Base-by-base conservation (phyloP, 2,113 vertebrate species). In the Brachionichthys hirsutus region DNA sequence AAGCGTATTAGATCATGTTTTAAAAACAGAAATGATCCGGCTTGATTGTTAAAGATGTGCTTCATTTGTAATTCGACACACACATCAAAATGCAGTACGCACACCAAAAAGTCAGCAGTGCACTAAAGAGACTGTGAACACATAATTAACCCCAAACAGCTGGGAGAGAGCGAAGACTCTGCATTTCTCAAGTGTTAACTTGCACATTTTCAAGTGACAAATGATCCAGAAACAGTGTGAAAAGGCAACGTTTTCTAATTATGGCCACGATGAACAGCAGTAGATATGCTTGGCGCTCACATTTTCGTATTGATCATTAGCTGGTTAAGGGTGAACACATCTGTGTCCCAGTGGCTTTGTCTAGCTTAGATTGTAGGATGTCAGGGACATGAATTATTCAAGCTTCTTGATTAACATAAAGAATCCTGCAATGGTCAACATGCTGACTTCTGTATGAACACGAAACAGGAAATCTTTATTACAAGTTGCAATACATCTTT, bases 311-410 rank as follows among this genome's bases (percentile, higher is more conserved):
- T 54, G 70, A 80, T 74, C 71, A 78, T 75, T 67, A 78, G 45
- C 62, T 60, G 73, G 62, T 73, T 81, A 74, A 71, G 63, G 64
- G 48, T 66, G 64, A 74, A 69, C 72, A 81, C 83, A 88, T 81
- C 77, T 85, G 79, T 72, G 78, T 75, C 49, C 42, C 6, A 4
- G 59, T 47, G 67, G 38, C 48, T 77, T 66, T 67, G 65, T 48
- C 59, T 40, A 41, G 67, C 50, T 56, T 55, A 66, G 53, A 65
- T 56, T 71, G 73, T 47, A 24, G 62, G 47, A 64, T 53, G 54
- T 76, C 52, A 68, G 67, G 75, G 2, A 19, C 56, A 85, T 87
- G 67, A 81, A 81, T 87, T 80, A 81, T 87, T 83, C 70, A 87
- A 59, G 35, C 3, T 0, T 52, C 34, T 46, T 73, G 57, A 85